Evolutionary conservation across 2,113 vertebrate genomes (phyloP), one percentile per base, ranked within the genome.

Genomic region (Orycteropus afer): DNA sequence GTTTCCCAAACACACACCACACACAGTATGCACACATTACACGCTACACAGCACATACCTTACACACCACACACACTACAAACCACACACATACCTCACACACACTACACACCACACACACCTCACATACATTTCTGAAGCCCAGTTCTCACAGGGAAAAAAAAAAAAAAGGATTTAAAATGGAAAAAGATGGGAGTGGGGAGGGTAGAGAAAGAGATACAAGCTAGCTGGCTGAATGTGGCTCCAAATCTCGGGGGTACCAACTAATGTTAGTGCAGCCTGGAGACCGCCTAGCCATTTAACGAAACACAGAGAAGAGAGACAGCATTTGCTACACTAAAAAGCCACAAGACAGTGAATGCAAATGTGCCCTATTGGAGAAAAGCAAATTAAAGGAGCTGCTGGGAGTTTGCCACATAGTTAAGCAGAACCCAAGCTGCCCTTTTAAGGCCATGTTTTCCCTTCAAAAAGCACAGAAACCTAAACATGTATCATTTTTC

Each of bases 291-390:
- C 89, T 73, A 49, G 76, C 79, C 90, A 81, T 89, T 97, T 96
- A 91, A 92, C 49, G 95, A 96, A 97, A 94, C 84, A 63, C 3
- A 88, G 91, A 69, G 81, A 80, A 49, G 79, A 81, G 90, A 97
- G 81, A 86, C 57, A 23, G 37, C 92, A 81, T 93, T 95, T 96
- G 96, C 95, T 95, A 77, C 89, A 97, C 94, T 89, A 86, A 80
- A 97, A 89, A 96, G 76, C 90, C 92, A 89, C 92, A 91, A 97
- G 86, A 93, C 95, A 87, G 89, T 92, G 96, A 95, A 97, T 97
- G 97, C 96, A 97, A 97, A 97, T 96, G 97, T 81, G 83, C 95
- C 94, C 96, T 97, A 92, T 95, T 94, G 76, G 13, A 93, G 92
- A 91, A 97, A 97, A 96, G 79, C 94, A 94, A 97, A 97, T 96